phyloP scores from a whole-genome alignment of 2,797 vertebrate species.

The Gymnothorax javanicus region DNA sequence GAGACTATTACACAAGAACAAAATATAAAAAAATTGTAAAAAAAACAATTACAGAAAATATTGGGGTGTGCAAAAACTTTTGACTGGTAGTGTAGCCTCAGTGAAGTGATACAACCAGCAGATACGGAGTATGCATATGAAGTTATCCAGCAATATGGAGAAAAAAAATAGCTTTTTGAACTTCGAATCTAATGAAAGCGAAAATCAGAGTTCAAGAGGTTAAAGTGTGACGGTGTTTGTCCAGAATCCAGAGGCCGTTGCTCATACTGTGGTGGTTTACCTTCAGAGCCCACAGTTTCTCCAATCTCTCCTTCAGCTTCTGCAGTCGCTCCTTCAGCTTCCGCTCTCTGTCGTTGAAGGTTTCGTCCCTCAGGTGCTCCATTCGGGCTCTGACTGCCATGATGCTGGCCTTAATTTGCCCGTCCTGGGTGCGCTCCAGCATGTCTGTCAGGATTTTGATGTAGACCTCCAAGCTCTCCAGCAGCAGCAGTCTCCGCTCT shows the following conservation, averaged over 20 bases:
- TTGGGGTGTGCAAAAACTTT: too few species aligned
- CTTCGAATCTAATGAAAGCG: too few species aligned
- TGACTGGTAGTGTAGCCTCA: too few species aligned
- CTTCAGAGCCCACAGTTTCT: conserved; percentile 20
- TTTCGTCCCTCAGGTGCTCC: not conserved
- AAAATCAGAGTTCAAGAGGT: too few species aligned
- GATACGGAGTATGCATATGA: too few species aligned
- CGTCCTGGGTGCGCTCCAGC: conserved; percentile 22
- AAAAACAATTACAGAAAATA: too few species aligned
- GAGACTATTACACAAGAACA: too few species aligned
- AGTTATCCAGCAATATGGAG: too few species aligned
- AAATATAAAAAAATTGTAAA: too few species aligned
- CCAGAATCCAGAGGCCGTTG: not conserved
- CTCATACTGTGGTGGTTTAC: conserved; percentile 13
- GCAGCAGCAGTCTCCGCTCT: conserved; percentile 32
- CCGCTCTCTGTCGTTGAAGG: not conserved
- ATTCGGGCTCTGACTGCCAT: not conserved
- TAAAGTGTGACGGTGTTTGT: too few species aligned
- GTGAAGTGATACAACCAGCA: too few species aligned
- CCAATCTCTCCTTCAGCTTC: not conserved
- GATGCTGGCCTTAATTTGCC: conserved; percentile 3
- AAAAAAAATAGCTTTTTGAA: too few species aligned
- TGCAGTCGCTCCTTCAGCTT: not conserved
- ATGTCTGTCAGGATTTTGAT: conserved; percentile 32
- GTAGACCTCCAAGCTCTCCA: conserved; percentile 26